Conservation (phyloP, 2,797 vertebrate species). For the Coregonus sp. region DNA sequence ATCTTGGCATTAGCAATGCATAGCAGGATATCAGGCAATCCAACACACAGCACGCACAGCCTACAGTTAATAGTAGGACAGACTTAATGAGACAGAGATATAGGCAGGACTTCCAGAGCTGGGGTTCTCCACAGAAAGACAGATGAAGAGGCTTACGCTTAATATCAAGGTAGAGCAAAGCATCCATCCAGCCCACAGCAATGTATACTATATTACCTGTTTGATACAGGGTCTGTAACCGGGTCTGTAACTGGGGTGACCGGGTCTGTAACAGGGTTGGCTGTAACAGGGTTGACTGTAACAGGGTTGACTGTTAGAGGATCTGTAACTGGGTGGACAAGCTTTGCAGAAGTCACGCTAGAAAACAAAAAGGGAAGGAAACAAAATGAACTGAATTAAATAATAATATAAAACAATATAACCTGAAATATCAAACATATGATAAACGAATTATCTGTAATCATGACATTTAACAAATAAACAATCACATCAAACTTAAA, state of each 20-base stretch:
- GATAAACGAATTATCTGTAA: neutral
- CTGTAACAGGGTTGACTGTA: too few relatives aligned
- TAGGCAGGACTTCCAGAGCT: slow-evolving; percentile 12
- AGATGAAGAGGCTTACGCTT: neutral
- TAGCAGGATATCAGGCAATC: slow-evolving; percentile 25
- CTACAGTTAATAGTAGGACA: slow-evolving; percentile 30
- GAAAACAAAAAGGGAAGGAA: slow-evolving; percentile 50
- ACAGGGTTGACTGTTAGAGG: too few relatives aligned
- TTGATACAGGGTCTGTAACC: slow-evolving; percentile 37
- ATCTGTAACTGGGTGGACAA: slow-evolving; percentile 52
- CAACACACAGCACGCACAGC: slow-evolving; percentile 6
- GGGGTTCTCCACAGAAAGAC: slow-evolving; percentile 5
- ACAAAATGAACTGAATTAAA: slow-evolving; percentile 36
- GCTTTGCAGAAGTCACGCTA: slow-evolving; percentile 66
- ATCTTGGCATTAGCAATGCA: slow-evolving; percentile 27
- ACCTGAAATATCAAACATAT: neutral
- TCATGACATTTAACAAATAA: neutral
- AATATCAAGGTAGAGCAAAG: slow-evolving; percentile 23
- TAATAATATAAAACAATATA: slow-evolving; percentile 12
- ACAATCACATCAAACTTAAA: neutral
- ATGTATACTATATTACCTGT: slow-evolving; percentile 60
- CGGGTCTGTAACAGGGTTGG: slow-evolving; percentile 26
- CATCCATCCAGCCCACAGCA: slow-evolving; percentile 15
- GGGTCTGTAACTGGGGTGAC: neutral
- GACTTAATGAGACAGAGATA: slow-evolving; percentile 31